Percentiles rank a stretch among this genome's conserved stretches.
These are phyloP conservation scores for Drosophila ficusphila DNA, from an alignment of 1,140 invertebrate species.

Conservation along the genomic window DNA sequence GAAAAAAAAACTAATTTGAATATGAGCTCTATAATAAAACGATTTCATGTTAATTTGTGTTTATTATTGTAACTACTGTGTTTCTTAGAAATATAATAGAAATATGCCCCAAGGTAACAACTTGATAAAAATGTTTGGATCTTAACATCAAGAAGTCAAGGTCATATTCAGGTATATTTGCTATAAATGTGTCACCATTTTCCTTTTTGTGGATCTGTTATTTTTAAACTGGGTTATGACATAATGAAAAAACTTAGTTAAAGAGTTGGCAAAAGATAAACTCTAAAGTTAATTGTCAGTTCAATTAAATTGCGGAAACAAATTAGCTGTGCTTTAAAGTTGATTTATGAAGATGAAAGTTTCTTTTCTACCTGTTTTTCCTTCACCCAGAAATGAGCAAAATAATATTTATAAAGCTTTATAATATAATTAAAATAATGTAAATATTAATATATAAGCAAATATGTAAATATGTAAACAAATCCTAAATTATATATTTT, in stretches of 20 bases:
- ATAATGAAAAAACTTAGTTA: constrained; percentile 9
- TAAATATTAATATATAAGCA: no score
- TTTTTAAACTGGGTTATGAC: constrained; percentile 29
- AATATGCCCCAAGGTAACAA: neutral
- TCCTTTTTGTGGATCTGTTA: neutral
- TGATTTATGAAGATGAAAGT: constrained; percentile 5
- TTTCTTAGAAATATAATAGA: neutral
- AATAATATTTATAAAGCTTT: neutral
- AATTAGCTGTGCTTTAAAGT: constrained; percentile 3
- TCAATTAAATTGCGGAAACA: constrained; percentile 11
- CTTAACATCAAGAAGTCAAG: neutral
- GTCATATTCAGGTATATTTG: constrained; percentile 7
- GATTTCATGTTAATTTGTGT: neutral
- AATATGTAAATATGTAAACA: no score
- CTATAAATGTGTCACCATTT: constrained; percentile 4
- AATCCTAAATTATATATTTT: no score
- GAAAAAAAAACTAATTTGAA: constrained; percentile 3
- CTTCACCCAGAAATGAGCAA: neutral
- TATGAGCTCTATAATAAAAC: neutral
- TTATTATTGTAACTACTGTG: neutral
- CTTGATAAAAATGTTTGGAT: no score
- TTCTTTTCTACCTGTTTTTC: neutral
- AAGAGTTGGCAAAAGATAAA: constrained; percentile 15
- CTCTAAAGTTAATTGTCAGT: constrained; percentile 17
- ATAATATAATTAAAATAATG: no score